phyloP scores from a whole-genome alignment of 1,140 invertebrate genomes.

The Pseudachorutes palmiensis region DNA sequence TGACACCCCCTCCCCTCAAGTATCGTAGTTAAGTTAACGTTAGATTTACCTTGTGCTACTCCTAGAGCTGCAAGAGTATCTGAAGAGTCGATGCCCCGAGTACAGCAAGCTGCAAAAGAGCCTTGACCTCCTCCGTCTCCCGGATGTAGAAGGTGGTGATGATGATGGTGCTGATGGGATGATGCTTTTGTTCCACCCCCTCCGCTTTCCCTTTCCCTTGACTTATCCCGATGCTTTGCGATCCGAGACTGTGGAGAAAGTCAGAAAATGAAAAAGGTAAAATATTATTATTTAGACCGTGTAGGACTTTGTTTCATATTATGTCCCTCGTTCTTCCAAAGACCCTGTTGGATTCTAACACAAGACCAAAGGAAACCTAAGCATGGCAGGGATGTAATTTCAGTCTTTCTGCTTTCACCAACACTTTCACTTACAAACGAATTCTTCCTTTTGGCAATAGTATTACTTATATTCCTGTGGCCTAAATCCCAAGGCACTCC shows the following conservation, averaged over 20 bases:
- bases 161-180: slow-evolving; percentile 10
- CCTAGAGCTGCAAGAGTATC: slow-evolving; percentile 27
- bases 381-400: neutral
- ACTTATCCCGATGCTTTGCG: slow-evolving; percentile 30
- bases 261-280: neutral
- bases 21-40: no score
- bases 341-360: neutral
- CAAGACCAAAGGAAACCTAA: neutral
- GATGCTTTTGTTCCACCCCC: no score
- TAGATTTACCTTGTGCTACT: slow-evolving; percentile 29
- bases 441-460: neutral
- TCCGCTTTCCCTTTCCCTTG: slow-evolving; percentile 14
- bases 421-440: neutral
- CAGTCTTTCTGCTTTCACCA: neutral
- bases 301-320: neutral
- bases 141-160: slow-evolving; percentile 6
- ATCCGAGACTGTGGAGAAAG: slow-evolving; percentile 29
- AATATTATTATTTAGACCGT: neutral
- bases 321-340: neutral
- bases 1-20: no score
- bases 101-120: slow-evolving; percentile 30
- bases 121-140: neutral
- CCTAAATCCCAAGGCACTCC: neutral
- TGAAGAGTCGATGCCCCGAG: slow-evolving; percentile 26
- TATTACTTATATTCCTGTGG: no score